A percentile compares a stretch with the other conserved stretches of the same genome.
phyloP scores from a whole-genome alignment of 2,888 invertebrate species.

The Cosmia pyralina region DNA sequence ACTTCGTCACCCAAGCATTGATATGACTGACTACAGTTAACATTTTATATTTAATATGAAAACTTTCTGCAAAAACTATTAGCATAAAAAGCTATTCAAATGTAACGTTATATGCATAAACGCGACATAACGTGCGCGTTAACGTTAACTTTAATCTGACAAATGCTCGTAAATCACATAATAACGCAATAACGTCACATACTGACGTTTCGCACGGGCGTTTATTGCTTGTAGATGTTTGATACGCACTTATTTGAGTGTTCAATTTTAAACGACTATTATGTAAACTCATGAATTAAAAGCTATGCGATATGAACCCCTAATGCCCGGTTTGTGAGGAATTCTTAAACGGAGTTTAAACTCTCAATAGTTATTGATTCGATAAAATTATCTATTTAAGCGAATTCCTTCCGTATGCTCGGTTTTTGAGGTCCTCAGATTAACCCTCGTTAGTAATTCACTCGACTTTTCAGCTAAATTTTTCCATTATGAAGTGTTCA shows the following conservation, averaged over 20 bases:
- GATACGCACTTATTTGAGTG: conserved; percentile 47
- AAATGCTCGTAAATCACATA: conserved; percentile 66
- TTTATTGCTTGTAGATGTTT: conserved; percentile 61
- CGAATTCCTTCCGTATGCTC: too few species aligned
- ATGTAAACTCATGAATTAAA: background rate
- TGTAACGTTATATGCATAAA: conserved; percentile 51
- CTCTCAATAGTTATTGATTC: too few species aligned
- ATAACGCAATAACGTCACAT: conserved; percentile 66
- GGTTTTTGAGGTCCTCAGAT: too few species aligned
- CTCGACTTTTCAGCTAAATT: too few species aligned
- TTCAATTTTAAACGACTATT: conserved; percentile 39
- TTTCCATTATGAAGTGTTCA: too few species aligned
- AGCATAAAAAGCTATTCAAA: conserved; percentile 38
- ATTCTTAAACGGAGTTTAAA: too few species aligned
- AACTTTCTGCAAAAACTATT: conserved; percentile 26
- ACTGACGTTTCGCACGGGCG: conserved; percentile 54
- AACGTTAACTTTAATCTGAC: conserved; percentile 65
- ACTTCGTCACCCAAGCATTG: background rate
- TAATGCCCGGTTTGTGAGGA: too few species aligned
- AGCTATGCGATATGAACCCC: background rate
- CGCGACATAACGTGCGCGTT: conserved; percentile 58
- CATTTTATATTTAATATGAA: background rate
- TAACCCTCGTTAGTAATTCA: too few species aligned
- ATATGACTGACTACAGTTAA: too few species aligned
- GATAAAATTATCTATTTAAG: too few species aligned